Evolutionary conservation across 2,888 invertebrate genomes (phyloP), one percentile per base, ranked within the genome.

Genomic region (Dichetophora obliterata): DNA sequence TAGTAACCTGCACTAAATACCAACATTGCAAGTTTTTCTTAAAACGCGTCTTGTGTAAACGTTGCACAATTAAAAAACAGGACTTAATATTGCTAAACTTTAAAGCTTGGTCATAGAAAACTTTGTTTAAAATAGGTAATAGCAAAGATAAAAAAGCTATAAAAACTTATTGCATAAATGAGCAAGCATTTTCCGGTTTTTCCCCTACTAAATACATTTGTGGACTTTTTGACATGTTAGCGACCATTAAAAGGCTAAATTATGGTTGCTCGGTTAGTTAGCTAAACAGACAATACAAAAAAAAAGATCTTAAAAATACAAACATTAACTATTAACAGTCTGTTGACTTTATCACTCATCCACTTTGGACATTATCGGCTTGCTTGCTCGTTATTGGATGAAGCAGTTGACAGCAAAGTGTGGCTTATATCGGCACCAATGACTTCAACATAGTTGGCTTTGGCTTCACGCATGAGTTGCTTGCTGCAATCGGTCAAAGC

Each of bases 381-480:
- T 43, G 43, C 43, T 6, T 11, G 6, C 43, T 43, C 11, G 43
- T 1, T 43, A 3, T 14, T 43, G 43, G 14, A 43, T 43, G 43
- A 43, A 43, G 43, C 43, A 11, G 43, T 43, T 43, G 43, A 43
- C 43, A 43, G 43, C 43, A 43, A 14, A 43, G 11, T 43, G 43
- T 43, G 43, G 14, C 43, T 43, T 43, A 11, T 43, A 43, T 27
- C 34, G 63, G 34, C 63, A 34, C 11, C 63, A 27, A 63, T 34
- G 63, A n/a, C 16, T 43, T 43, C 43, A 16, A 14, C 5, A 27
- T 61, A 31, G 11, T 34, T 34, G 14, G 3, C n/a, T 31, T 63
- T 69, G 37, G 54, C 27, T 54, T 66, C 48, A 66, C 66, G 66
- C 66, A 19, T 66, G 66, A 66, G 19, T 66, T 48, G 8, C 24